These are phyloP conservation scores for Antennarius maculatus DNA, from an alignment of 2,797 vertebrate species.

Conservation along the genomic window DNA sequence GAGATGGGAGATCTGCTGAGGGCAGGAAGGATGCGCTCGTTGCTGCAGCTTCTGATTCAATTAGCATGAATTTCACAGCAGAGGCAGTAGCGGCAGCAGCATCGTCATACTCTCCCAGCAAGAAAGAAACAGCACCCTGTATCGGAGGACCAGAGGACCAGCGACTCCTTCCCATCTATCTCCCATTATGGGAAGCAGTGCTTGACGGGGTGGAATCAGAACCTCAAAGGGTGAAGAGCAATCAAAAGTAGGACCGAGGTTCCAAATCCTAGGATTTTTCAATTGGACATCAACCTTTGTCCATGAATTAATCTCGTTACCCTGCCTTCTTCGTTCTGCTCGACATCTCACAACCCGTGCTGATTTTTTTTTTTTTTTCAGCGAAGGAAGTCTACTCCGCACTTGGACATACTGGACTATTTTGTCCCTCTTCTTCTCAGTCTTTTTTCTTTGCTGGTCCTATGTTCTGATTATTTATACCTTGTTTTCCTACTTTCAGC, in stretches of 20 bases:
- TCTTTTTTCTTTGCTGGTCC: slow-evolving; percentile 21
- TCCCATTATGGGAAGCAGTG: slow-evolving; percentile 43
- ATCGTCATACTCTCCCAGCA: slow-evolving; percentile 62
- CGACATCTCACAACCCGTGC: slow-evolving; percentile 52
- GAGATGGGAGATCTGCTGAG: slow-evolving; percentile 63
- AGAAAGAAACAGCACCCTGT: slow-evolving; percentile 60
- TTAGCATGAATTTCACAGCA: slow-evolving; percentile 83
- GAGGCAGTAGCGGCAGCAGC: slow-evolving; percentile 66
- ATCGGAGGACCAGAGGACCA: slow-evolving; percentile 66
- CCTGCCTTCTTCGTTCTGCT: slow-evolving; percentile 46
- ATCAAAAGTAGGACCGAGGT: slow-evolving; percentile 53
- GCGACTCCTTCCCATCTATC: slow-evolving; percentile 43
- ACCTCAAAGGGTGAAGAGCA: slow-evolving; percentile 43
- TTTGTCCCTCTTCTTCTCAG: slow-evolving; percentile 38
- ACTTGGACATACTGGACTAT: slow-evolving; percentile 60
- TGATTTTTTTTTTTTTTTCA: slow-evolving; percentile 58
- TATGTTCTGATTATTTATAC: slow-evolving; percentile 43
- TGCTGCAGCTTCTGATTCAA: slow-evolving; percentile 81
- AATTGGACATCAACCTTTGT: slow-evolving; percentile 49
- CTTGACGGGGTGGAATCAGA: slow-evolving; percentile 43
- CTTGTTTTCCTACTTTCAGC: slow-evolving; percentile 47
- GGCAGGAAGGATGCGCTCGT: slow-evolving; percentile 76
- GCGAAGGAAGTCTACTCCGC: slow-evolving; percentile 47
- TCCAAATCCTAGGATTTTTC: slow-evolving; percentile 52
- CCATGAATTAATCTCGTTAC: slow-evolving; percentile 47